Percentiles rank a stretch among this genome's conserved stretches.
Evolutionary conservation across 2,888 invertebrate species (phyloP).

Genomic region (Rotaria macrura): DNA sequence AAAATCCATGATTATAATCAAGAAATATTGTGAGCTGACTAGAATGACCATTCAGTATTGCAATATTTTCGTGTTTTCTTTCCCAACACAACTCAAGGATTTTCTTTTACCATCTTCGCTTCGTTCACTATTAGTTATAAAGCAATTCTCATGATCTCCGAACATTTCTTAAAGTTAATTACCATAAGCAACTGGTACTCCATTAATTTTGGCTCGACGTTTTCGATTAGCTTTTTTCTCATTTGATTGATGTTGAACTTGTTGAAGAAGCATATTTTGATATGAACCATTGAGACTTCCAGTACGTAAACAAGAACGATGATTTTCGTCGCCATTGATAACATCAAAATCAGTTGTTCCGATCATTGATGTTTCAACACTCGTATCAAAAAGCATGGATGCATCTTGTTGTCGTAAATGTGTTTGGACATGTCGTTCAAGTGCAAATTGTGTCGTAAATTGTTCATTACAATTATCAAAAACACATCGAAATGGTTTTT

Average conservation of each 20-base stretch:
- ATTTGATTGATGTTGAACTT: slow-evolving; percentile 4
- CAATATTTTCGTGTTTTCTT: no score
- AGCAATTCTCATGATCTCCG: no score
- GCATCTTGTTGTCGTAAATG: not conserved
- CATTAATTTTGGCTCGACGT: not conserved
- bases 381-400: not conserved
- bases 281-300: not conserved
- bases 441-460: not conserved
- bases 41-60: no score
- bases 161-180: no score
- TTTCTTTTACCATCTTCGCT: no score
- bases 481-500: not conserved
- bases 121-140: no score
- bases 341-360: not conserved
- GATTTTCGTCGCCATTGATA: not conserved
- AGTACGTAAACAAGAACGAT: not conserved
- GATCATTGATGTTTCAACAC: not conserved
- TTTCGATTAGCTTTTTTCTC: slow-evolving; percentile 5
- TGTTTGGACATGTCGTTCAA: slow-evolving; percentile 19
- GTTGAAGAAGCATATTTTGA: not conserved
- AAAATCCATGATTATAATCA: no score
- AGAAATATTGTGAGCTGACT: no score
- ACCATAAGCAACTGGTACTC: slow-evolving; percentile 4
- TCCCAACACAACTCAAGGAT: no score
- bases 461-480: not conserved